These are phyloP conservation scores for Microcebus tavaratra DNA, from an alignment of 2,113 vertebrate species.

Conservation along the genomic window DNA sequence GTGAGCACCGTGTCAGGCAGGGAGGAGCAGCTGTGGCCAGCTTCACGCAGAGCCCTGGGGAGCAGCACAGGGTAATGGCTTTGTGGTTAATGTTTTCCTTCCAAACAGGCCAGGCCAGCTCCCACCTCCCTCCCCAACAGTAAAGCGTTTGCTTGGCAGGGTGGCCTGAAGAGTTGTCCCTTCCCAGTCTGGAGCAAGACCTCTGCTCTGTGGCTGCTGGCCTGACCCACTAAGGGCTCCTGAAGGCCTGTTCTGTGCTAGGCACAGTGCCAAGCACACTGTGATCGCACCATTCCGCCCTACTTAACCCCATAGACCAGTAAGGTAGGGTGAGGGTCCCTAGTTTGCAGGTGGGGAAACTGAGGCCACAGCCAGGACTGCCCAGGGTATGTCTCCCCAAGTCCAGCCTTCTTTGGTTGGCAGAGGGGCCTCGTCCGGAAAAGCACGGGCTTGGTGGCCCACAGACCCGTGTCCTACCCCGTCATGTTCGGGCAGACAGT, in stretches of 20 bases:
- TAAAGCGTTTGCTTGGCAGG: background rate
- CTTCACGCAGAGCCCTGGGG: background rate
- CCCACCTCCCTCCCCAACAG: background rate
- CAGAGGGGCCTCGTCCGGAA: background rate
- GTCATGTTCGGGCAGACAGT: no score
- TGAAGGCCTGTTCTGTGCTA: background rate
- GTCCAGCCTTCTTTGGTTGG: background rate
- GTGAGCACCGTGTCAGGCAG: background rate
- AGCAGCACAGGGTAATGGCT: background rate
- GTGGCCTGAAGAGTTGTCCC: background rate
- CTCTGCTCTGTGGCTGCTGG: background rate
- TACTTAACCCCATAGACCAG: background rate
- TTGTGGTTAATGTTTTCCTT: background rate
- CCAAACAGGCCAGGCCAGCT: background rate
- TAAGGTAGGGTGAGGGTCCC: background rate
- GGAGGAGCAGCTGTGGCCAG: background rate
- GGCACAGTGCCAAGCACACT: background rate
- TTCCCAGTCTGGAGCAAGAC: background rate
- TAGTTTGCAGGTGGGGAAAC: background rate
- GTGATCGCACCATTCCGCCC: background rate
- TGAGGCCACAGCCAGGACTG: background rate
- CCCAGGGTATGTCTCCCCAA: background rate
- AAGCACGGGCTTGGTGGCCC: background rate
- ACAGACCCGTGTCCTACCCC: background rate
- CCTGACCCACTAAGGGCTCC: background rate